Conservation (phyloP, 2,888 invertebrate species). For the Orthosia gracilis region DNA sequence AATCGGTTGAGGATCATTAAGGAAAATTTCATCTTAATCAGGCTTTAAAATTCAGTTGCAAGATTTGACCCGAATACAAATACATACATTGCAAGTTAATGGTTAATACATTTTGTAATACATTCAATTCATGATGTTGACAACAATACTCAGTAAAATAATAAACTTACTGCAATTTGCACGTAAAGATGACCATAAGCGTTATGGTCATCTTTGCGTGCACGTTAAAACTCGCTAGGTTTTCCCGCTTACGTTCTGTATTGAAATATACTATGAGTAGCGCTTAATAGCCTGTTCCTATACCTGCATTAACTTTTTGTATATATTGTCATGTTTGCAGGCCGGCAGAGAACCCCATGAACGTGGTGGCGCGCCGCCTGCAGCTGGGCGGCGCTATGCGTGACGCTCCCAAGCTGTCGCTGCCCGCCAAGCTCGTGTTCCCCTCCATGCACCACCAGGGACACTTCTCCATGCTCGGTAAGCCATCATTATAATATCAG, state of each 20-base stretch:
- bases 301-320: no score
- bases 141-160: background rate
- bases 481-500: conserved; percentile 87
- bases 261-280: no score
- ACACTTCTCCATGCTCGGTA: conserved; percentile 97
- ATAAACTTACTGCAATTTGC: background rate
- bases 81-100: background rate
- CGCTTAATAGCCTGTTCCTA: no score
- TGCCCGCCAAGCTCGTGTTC: conserved; percentile 99
- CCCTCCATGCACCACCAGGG: conserved; percentile 99
- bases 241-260: no score
- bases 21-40: no score
- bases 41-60: no score
- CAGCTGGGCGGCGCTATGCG: conserved; percentile 97
- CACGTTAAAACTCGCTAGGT: no score
- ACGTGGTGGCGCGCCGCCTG: conserved; percentile 97
- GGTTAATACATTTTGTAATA: background rate
- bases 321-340: conserved; percentile 75
- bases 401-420: conserved; percentile 98
- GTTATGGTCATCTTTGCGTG: no score
- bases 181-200: no score
- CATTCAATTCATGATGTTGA: background rate
- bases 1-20: no score
- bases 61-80: no score
- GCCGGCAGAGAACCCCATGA: conserved; percentile 98